Percentiles rank a stretch among this genome's conserved stretches.
phyloP scores from a whole-genome alignment of 2,888 invertebrate genomes.

The Xiphydria camelus region DNA sequence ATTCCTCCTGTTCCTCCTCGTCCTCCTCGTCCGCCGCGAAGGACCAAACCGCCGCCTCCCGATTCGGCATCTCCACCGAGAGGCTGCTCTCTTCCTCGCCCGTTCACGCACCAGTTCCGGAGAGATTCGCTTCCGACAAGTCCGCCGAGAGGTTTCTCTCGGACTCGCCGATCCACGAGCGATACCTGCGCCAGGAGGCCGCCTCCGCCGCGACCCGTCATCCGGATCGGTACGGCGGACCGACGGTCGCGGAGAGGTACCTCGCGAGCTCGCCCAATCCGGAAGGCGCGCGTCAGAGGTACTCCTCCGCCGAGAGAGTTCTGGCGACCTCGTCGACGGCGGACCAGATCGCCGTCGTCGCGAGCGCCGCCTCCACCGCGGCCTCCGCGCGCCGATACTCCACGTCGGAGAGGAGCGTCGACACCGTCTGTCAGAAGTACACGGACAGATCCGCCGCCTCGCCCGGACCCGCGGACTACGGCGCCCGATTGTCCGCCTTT shows the following conservation, averaged over 20 bases:
- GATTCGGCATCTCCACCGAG: constrained; percentile 40
- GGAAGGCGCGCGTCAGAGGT: constrained; percentile 45
- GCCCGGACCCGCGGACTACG: constrained; percentile 26
- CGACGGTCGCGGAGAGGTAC: constrained; percentile 41
- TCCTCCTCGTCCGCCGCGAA: constrained; percentile 7
- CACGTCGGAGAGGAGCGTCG: constrained; percentile 35
- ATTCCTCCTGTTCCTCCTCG: no score
- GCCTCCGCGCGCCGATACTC: constrained; percentile 23
- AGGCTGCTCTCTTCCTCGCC: constrained; percentile 49
- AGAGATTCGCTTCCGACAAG: constrained; percentile 45
- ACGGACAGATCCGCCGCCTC: constrained; percentile 38
- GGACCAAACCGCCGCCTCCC: background rate
- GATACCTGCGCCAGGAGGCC: constrained; percentile 28
- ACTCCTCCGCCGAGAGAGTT: constrained; percentile 45
- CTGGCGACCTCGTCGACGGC: constrained; percentile 15
- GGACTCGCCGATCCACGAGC: constrained; percentile 24
- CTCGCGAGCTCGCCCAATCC: constrained; percentile 46
- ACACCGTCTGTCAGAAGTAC: constrained; percentile 46
- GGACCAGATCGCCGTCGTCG: constrained; percentile 1
- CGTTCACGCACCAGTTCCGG: constrained; percentile 50
- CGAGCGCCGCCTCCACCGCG: constrained; percentile 11
- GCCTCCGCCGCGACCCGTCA: background rate
- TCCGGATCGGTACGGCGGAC: constrained; percentile 5
- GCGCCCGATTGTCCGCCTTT: constrained; percentile 35
- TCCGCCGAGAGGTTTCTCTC: constrained; percentile 23